phyloP scores from a whole-genome alignment of 2,113 vertebrate species.

The Plestiodon gilberti region DNA sequence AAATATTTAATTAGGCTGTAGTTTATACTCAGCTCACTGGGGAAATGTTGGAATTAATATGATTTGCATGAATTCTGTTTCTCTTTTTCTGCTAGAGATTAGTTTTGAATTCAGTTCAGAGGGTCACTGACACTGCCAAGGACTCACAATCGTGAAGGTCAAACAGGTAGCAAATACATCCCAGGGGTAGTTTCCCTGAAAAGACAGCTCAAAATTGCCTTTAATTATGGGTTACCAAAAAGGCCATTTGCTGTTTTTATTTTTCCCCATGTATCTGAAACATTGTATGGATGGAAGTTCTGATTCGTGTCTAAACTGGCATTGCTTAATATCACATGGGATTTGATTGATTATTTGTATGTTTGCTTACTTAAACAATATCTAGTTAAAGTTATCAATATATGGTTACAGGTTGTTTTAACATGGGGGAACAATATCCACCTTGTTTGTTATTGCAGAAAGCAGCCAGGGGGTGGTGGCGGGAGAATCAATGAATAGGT shows the following conservation, averaged over 20 bases:
- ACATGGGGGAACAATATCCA: neutral
- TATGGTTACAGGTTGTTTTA: neutral
- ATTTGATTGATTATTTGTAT: constrained; percentile 35
- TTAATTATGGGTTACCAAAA: constrained; percentile 90
- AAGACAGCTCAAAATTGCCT: constrained; percentile 88
- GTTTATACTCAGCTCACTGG: constrained; percentile 91
- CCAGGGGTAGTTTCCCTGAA: constrained; percentile 82
- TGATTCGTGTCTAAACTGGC: constrained; percentile 59
- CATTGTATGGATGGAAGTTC: constrained; percentile 65
- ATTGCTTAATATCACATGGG: neutral
- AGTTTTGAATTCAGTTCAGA: constrained; percentile 91
- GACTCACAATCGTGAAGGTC: constrained; percentile 90
- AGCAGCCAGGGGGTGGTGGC: too few species aligned
- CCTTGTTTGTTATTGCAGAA: neutral
- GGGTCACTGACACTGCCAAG: constrained; percentile 90
- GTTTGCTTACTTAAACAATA: neutral
- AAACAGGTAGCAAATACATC: constrained; percentile 86
- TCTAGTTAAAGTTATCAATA: neutral
- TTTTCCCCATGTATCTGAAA: constrained; percentile 74
- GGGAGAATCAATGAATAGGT: neutral
- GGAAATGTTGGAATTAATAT: constrained; percentile 92
- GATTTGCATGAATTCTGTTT: constrained; percentile 94
- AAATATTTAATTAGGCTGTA: constrained; percentile 98
- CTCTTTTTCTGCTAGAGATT: constrained; percentile 89
- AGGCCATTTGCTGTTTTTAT: constrained; percentile 83